Percentiles rank a stretch among this genome's conserved stretches.
phyloP scores from a whole-genome alignment of 2,113 vertebrate genomes.

The Petromus typicus region DNA sequence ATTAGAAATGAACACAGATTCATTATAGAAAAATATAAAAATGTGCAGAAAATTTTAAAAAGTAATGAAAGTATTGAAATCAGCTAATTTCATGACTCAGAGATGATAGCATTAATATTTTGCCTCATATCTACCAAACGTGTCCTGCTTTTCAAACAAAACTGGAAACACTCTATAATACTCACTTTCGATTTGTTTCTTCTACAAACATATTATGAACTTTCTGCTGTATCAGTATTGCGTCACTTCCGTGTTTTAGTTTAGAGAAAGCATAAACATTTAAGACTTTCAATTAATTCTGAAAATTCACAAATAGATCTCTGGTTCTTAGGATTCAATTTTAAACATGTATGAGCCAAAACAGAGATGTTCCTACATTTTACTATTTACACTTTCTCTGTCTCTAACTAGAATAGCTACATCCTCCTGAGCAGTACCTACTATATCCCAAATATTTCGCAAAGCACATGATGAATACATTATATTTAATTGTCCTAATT shows the following conservation, averaged over 20 bases:
- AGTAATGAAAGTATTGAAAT: not conserved
- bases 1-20: not conserved
- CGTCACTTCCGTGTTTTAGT: not conserved
- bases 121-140: not conserved
- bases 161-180: not conserved
- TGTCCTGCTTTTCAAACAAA: not conserved
- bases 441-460: not conserved
- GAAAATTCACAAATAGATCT: conserved; percentile 2
- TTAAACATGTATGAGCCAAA: not conserved
- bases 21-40: not conserved
- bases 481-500: not conserved
- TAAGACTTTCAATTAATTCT: not conserved
- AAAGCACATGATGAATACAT: not conserved
- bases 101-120: not conserved
- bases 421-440: not conserved
- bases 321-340: not conserved
- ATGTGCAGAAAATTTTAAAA: not conserved
- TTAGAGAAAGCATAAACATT: not conserved
- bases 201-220: not conserved
- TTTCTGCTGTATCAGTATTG: not conserved
- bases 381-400: not conserved
- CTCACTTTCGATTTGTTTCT: not conserved
- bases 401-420: not conserved
- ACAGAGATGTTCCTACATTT: not conserved
- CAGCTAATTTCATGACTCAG: not conserved